Conservation (phyloP, 2,888 invertebrate genomes). For the Leptinotarsa haldemani region DNA sequence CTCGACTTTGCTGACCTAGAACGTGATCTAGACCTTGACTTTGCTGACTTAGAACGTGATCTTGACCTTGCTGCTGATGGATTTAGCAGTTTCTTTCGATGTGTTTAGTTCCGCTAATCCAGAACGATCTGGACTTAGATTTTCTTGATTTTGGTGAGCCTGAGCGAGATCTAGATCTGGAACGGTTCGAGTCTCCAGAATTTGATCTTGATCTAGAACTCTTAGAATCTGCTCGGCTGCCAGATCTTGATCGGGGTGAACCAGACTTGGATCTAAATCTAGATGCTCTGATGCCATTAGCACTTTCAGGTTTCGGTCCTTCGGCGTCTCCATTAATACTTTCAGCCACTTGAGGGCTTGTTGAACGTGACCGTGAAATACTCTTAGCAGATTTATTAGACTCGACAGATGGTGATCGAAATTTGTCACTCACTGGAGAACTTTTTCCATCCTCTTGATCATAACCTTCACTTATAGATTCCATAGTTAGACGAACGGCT, state of each 20-base stretch:
- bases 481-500: conserved; percentile 37
- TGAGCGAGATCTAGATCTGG: conserved; percentile 53
- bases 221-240: conserved; percentile 48
- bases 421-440: conserved; percentile 45
- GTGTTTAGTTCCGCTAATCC: conserved; percentile 37
- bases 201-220: conserved; percentile 52
- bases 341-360: conserved; percentile 39
- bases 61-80: conserved; percentile 28
- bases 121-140: conserved; percentile 47
- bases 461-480: conserved; percentile 46
- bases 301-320: conserved; percentile 51
- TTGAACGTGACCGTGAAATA: conserved; percentile 35
- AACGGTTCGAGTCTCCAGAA: conserved; percentile 50
- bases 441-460: conserved; percentile 35
- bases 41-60: conserved; percentile 27
- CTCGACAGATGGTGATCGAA: conserved; percentile 54
- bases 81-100: conserved; percentile 39
- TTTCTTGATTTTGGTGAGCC: conserved; percentile 33
- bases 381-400: conserved; percentile 48
- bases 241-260: conserved; percentile 42
- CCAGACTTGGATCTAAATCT: conserved; percentile 59
- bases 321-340: conserved; percentile 44
- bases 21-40: conserved; percentile 41
- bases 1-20: conserved; percentile 37
- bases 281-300: conserved; percentile 52